Base-by-base conservation (phyloP, 2,888 invertebrate species). In the Aphodius sticticus region DNA sequence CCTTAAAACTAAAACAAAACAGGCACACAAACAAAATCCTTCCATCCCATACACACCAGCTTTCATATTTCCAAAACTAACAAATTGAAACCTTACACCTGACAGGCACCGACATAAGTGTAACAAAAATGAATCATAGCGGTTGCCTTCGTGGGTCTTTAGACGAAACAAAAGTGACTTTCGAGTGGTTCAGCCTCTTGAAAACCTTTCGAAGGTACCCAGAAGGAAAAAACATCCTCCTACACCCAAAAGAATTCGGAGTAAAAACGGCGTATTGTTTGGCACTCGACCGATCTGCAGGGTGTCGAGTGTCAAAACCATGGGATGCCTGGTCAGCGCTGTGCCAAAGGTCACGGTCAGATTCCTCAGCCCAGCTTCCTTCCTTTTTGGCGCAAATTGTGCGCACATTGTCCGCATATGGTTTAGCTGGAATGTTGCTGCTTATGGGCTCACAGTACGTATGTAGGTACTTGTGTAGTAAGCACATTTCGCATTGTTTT, bases 341-440 rank as follows among this genome's bases (percentile, higher is more conserved):
- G 80, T 83, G 84, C 79, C 84, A 84, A 85, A 85, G 85, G 84
- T 85, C 85, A 85, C 84, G 85, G 85, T 82, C 83, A 82, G 36
- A 76, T 80, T 79, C 76, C 53, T 7, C 4, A 5, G 12, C 2
- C 53, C 9, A 53, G 9, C 53, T 53, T 53, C 53, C 78, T 79
- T 77, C 76, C 53, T 72, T 79, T 77, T 77, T 69, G 16, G 77
- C 53, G 76, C 77, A 78, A 38, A 76, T 78, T 77, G 70, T 69
- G 26, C 72, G 26, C 69, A 71, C 16, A 70, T 78, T 26, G 53
- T 7, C 53, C 53, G 69, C 26, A 69, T 7, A 76, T n/a, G 69
- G 69, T 16, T 7, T 53, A 2, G 53, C 53, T 53, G 53, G 53
- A 53, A 53, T 53, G 53, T 53, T 9, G n/a, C 26, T 69, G 69